These are phyloP conservation scores for Adelognathus sp. DNA, from an alignment of 2,888 invertebrate species.

Conservation along the genomic window DNA sequence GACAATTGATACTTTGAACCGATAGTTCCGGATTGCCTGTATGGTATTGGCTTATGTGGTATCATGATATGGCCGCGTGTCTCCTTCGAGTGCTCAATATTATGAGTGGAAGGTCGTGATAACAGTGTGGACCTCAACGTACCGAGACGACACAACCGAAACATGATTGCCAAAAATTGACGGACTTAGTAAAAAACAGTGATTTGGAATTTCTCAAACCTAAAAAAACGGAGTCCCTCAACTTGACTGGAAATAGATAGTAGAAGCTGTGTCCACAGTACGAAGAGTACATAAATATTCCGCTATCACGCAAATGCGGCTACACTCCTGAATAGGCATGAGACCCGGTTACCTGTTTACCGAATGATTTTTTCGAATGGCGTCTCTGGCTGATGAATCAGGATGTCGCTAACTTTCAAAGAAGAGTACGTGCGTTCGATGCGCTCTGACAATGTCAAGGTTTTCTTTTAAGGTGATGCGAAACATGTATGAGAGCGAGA, in stretches of 20 bases:
- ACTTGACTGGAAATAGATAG: not conserved
- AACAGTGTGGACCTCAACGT: too few relatives aligned
- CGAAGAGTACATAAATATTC: slow-evolving; percentile 8
- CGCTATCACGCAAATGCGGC: slow-evolving; percentile 30
- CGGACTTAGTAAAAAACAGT: too few relatives aligned
- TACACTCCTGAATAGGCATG: slow-evolving; percentile 26
- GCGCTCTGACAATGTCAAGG: not conserved
- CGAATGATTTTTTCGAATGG: not conserved
- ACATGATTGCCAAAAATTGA: too few relatives aligned
- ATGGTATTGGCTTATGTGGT: not conserved
- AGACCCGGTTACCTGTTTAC: not conserved
- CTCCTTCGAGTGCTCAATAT: not conserved
- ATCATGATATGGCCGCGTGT: not conserved
- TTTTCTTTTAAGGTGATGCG: too few relatives aligned
- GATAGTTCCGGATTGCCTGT: not conserved
- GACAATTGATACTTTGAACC: not conserved
- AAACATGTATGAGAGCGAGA: too few relatives aligned
- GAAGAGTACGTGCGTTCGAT: not conserved
- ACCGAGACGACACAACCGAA: too few relatives aligned
- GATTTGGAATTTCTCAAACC: not conserved
- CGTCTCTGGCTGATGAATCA: not conserved
- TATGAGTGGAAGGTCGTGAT: not conserved
- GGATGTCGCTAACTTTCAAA: not conserved
- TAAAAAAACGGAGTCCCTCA: not conserved
- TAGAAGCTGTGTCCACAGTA: not conserved